A percentile compares a stretch with the other conserved stretches of the same genome.
Conservation (phyloP, 1,140 invertebrate genomes). For the Cotesia vestalis region DNA sequence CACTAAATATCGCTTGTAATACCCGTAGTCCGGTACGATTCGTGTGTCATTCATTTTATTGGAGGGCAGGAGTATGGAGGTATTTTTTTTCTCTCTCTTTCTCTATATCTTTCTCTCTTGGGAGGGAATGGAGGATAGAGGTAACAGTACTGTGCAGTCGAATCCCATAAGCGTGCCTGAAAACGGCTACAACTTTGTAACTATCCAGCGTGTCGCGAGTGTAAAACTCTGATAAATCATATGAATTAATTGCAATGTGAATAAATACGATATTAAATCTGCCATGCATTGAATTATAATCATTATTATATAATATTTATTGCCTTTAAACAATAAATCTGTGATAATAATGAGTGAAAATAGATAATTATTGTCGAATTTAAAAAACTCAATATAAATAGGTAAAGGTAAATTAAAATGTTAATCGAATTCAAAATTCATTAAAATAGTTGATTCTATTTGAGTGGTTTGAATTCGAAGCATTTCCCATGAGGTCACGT, state of each 20-base stretch:
- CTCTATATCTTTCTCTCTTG: constrained; percentile 13
- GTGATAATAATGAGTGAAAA: constrained; percentile 17
- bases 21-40: constrained; percentile 43
- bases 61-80: constrained; percentile 36
- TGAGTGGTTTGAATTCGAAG: neutral
- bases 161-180: constrained; percentile 26
- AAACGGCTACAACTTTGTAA: constrained; percentile 16
- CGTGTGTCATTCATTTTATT: constrained; percentile 57
- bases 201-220: constrained; percentile 14
- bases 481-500: constrained; percentile 16
- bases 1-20: constrained; percentile 55
- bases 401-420: neutral
- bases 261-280: constrained; percentile 39
- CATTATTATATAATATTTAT: neutral
- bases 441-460: neutral
- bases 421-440: neutral
- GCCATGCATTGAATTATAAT: constrained; percentile 7
- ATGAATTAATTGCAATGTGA: constrained; percentile 41
- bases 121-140: constrained; percentile 11
- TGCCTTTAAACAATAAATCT: constrained; percentile 12
- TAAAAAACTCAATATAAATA: neutral
- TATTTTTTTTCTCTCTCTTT: neutral
- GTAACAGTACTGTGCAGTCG: neutral
- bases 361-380: neutral
- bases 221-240: constrained; percentile 42